Evolutionary conservation across 2,113 vertebrate species (phyloP).

Genomic region (Stigmatopora argus): DNA sequence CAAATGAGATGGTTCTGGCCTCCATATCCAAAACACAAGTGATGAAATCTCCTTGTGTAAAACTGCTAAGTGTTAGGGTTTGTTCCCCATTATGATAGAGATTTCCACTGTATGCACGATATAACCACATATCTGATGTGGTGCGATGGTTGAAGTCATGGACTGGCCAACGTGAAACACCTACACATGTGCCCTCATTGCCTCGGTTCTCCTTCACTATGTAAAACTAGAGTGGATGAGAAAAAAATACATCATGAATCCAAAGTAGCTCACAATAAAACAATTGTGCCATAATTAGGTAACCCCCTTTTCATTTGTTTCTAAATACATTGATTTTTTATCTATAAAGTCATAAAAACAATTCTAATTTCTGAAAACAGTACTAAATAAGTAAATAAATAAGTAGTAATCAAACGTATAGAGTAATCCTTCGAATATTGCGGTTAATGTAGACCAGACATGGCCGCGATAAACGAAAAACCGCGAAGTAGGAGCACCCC

Average conservation of each 20-base stretch:
- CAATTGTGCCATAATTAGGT: not conserved
- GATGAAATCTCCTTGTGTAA: constrained; percentile 78
- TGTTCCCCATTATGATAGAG: constrained; percentile 77
- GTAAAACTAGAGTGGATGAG: constrained; percentile 59
- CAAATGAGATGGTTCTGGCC: constrained; percentile 74
- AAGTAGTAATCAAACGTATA: too few relatives aligned
- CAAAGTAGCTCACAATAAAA: not conserved
- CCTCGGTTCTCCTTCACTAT: constrained; percentile 78
- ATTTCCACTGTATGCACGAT: constrained; percentile 78
- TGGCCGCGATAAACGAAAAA: too few relatives aligned
- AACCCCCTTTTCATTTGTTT: too few relatives aligned
- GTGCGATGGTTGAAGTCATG: constrained; percentile 79
- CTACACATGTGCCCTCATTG: constrained; percentile 76
- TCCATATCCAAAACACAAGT: constrained; percentile 79
- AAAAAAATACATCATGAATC: not conserved
- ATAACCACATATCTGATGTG: constrained; percentile 79
- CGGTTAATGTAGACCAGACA: too few relatives aligned
- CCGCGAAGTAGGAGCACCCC: too few relatives aligned
- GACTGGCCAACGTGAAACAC: constrained; percentile 75
- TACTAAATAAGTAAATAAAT: too few relatives aligned
- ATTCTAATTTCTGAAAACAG: too few relatives aligned
- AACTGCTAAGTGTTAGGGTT: constrained; percentile 69
- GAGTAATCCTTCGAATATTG: too few relatives aligned
- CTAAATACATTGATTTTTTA: too few relatives aligned
- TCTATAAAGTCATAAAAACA: too few relatives aligned